phyloP scores from a whole-genome alignment of 2,888 invertebrate species.

The Brachyopa scutellaris region DNA sequence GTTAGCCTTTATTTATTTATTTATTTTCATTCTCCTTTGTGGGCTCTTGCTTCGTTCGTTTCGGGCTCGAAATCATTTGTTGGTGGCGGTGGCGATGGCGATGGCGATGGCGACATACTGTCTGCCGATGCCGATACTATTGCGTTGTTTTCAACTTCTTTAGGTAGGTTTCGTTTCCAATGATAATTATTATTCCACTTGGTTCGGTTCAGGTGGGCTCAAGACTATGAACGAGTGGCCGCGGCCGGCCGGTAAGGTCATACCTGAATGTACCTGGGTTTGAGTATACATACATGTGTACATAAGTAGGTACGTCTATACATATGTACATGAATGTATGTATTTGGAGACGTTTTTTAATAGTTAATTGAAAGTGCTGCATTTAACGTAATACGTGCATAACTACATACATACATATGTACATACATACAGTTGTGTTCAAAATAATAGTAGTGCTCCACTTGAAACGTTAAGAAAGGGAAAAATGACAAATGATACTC shows the following conservation, averaged over 20 bases:
- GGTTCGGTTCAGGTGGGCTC: constrained; percentile 60
- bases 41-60: constrained; percentile 64
- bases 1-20: constrained; percentile 60
- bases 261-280: constrained; percentile 35
- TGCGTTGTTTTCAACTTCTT: constrained; percentile 63
- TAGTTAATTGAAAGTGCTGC: constrained; percentile 69
- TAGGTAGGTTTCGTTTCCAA: constrained; percentile 45
- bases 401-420: no score
- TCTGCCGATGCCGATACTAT: constrained; percentile 61
- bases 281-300: no score
- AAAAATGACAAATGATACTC: no score
- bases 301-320: no score
- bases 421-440: no score
- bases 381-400: no score
- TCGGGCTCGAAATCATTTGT: constrained; percentile 65
- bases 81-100: no score
- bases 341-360: constrained; percentile 53
- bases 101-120: constrained; percentile 65
- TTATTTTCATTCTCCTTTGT: constrained; percentile 60
- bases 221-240: constrained; percentile 34
- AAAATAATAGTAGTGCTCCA: no score
- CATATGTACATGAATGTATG: no score
- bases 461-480: no score
- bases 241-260: constrained; percentile 63
- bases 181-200: constrained; percentile 51